These are phyloP conservation scores for Chelon labrosus DNA, from an alignment of 2,797 vertebrate genomes.

Conservation along the genomic window DNA sequence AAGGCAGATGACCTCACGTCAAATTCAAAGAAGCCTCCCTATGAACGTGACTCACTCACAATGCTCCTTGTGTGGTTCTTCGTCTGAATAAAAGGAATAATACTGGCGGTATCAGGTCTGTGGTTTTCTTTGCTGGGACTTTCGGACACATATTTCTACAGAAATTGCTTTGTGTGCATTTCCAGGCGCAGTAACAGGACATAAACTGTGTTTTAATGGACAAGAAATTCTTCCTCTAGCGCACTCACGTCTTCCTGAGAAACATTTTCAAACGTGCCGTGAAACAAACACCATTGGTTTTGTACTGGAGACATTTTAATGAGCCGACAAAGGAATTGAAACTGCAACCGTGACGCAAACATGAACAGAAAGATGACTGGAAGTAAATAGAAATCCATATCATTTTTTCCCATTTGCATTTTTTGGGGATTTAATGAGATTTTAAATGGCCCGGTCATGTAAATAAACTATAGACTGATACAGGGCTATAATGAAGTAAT, in stretches of 20 bases:
- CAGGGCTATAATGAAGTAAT: constrained; percentile 40
- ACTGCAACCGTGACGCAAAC: constrained; percentile 31
- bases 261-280: constrained; percentile 32
- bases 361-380: constrained; percentile 34
- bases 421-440: constrained; percentile 48
- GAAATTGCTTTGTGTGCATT: neutral
- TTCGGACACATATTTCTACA: constrained; percentile 6
- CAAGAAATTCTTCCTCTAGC: constrained; percentile 14
- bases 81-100: too few species aligned
- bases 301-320: constrained; percentile 47
- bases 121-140: neutral
- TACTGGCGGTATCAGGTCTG: neutral
- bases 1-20: neutral
- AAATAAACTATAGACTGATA: constrained; percentile 42
- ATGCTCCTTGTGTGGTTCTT: too few species aligned
- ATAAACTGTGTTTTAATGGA: constrained; percentile 23
- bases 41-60: too few species aligned
- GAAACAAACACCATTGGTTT: constrained; percentile 43
- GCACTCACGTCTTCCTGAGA: constrained; percentile 8
- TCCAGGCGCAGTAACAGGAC: constrained; percentile 4
- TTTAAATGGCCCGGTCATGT: constrained; percentile 42
- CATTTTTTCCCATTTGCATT: constrained; percentile 41
- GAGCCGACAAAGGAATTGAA: constrained; percentile 51
- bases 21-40: neutral
- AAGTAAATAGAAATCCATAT: constrained; percentile 41